Conservation (phyloP, 2,797 vertebrate species). For the Ibycter americanus region DNA sequence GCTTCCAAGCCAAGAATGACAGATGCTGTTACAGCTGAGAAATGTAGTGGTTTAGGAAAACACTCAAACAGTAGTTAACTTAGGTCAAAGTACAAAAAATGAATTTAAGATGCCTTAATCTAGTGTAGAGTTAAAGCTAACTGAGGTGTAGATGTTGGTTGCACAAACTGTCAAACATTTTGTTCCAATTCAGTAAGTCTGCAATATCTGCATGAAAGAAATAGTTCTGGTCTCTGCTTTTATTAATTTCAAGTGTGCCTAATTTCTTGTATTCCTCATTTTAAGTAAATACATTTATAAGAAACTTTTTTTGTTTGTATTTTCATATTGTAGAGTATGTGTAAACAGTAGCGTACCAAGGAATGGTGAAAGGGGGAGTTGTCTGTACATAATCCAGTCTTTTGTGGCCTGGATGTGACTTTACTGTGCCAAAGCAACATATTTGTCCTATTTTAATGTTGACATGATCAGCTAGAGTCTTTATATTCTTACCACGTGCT, state of each 20-base stretch:
- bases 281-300: background rate
- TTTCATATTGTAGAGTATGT: background rate
- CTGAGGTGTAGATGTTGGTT: background rate
- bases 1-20: conserved; percentile 87
- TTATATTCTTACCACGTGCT: conserved; percentile 51
- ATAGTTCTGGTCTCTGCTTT: background rate
- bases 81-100: conserved; percentile 49
- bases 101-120: conserved; percentile 22
- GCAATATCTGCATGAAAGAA: background rate
- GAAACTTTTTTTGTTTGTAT: background rate
- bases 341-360: background rate
- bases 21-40: conserved; percentile 89
- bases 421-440: conserved; percentile 40
- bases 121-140: background rate
- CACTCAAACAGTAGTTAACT: conserved; percentile 67
- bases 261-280: background rate
- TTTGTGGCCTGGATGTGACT: conserved; percentile 18
- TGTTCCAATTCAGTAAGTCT: background rate
- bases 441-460: conserved; percentile 60
- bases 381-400: conserved; percentile 22
- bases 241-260: background rate
- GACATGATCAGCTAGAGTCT: conserved; percentile 27
- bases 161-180: background rate
- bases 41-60: conserved; percentile 79
- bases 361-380: conserved; percentile 10